A percentile compares a stretch with the other conserved stretches of the same genome.
Evolutionary conservation across 2,888 invertebrate species (phyloP).

Genomic region (Dynastes maya): DNA sequence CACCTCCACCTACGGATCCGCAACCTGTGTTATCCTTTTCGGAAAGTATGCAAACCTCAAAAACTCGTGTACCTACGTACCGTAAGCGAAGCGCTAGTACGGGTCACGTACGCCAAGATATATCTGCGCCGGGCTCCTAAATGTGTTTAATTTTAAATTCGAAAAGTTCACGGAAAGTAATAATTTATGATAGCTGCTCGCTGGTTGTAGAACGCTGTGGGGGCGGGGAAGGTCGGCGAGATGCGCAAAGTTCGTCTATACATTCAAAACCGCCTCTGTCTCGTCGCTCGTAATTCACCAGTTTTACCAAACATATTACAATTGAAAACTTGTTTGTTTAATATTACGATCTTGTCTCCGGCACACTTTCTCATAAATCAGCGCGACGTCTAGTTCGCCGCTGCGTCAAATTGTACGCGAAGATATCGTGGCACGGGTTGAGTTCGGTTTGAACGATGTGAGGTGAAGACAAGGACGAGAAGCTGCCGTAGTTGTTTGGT

Average conservation of each 20-base stretch:
- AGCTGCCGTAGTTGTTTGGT: background rate
- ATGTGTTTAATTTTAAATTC: constrained; percentile 47
- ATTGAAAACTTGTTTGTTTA: constrained; percentile 52
- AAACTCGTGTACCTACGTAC: constrained; percentile 12
- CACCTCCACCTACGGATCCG: too few relatives aligned
- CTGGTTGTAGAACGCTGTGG: background rate
- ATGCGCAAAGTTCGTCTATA: constrained; percentile 43
- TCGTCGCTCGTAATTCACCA: constrained; percentile 46
- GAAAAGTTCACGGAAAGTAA: constrained; percentile 47
- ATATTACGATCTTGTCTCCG: constrained; percentile 48
- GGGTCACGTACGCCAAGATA: constrained; percentile 43
- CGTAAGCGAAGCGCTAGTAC: background rate
- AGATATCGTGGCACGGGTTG: background rate
- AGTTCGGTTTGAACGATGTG: background rate
- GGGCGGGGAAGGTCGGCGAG: background rate
- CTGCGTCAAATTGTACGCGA: constrained; percentile 38
- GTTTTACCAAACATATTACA: constrained; percentile 51
- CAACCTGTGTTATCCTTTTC: constrained; percentile 7
- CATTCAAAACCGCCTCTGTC: constrained; percentile 30
- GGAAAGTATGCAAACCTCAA: constrained; percentile 17
- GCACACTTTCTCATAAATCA: constrained; percentile 49
- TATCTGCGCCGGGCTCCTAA: constrained; percentile 29
- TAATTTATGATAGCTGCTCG: constrained; percentile 46
- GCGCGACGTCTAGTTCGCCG: constrained; percentile 47
- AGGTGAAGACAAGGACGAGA: constrained; percentile 5